Conservation (phyloP, 2,113 vertebrate genomes). For the Scophthalmus maximus region DNA sequence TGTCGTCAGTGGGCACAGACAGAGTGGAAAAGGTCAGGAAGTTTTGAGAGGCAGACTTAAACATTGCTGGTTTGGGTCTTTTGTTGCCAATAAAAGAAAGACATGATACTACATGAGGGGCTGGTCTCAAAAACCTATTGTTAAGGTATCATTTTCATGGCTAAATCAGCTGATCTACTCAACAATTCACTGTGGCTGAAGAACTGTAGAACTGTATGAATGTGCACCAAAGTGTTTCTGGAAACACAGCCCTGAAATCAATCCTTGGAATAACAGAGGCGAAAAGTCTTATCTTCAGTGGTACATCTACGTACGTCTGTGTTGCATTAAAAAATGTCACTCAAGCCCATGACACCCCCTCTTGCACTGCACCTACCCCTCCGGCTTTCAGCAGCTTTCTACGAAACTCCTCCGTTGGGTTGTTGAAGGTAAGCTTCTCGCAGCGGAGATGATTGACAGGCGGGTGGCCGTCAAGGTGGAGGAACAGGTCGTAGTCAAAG, state of each 20-base stretch:
- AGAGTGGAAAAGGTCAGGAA: too few relatives aligned
- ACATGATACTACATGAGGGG: too few relatives aligned
- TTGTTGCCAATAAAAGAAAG: too few relatives aligned
- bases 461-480: constrained; percentile 97
- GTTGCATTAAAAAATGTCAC: constrained; percentile 4
- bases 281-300: not conserved
- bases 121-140: too few relatives aligned
- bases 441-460: constrained; percentile 98
- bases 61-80: too few relatives aligned
- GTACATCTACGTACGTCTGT: not conserved
- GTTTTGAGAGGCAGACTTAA: too few relatives aligned
- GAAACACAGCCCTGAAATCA: not conserved
- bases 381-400: constrained; percentile 94
- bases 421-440: constrained; percentile 99
- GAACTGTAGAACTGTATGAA: too few relatives aligned
- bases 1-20: too few relatives aligned
- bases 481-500: constrained; percentile 98
- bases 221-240: not conserved
- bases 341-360: not conserved
- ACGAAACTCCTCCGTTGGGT: constrained; percentile 96
- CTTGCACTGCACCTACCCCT: constrained; percentile 84
- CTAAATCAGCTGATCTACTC: not conserved
- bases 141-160: not conserved
- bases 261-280: not conserved
- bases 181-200: not conserved